Evolutionary conservation across 2,113 vertebrate species (phyloP), one percentile per base, ranked within the genome.

Genomic region (Helogale parvula): DNA sequence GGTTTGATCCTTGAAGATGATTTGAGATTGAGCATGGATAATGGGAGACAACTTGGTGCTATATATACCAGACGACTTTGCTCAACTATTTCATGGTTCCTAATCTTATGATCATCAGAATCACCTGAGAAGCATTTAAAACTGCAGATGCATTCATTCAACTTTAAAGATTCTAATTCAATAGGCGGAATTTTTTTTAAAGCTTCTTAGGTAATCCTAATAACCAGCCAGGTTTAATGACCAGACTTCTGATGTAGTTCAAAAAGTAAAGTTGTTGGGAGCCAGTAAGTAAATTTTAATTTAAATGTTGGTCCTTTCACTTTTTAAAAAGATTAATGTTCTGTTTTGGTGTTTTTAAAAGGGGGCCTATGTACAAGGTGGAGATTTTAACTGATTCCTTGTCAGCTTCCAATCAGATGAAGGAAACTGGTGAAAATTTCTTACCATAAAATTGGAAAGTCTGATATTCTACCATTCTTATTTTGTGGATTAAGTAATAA

Each of bases 261-360:
- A 74, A 54, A 88, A 88, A 71, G 25, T 66, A 80, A 87, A 82
- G 15, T 79, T 79, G 68, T 94, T 83, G 72, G 76, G 50, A 88
- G 35, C 83, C 68, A 80, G 15, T 33, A 60, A 35, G 27, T 27
- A 50, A 35, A n/a, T 68, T 57, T 95, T 13, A 14, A 81, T 93
- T 90, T 93, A 66, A 85, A 57, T 91, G 13, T 68, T 82, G 23
- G 31, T 93, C 38, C 15, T 93, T 86, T 77, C 7, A 29, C 29
- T 95, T 97, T 88, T 88, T 25, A 88, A 86, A 93, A 66, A 27
- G 35, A 50, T 88, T 93, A 38, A 94, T 82, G 17, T 88, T 85
- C 35, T 97, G 15, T 4, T 90, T 90, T 71, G 35, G 17, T 96
- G 52, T 65, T 41, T 79, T 95, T 97, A 10, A 97, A 92, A 68